phyloP scores from a whole-genome alignment of 2,888 invertebrate genomes.

The Cyrtodaria siliqua region DNA sequence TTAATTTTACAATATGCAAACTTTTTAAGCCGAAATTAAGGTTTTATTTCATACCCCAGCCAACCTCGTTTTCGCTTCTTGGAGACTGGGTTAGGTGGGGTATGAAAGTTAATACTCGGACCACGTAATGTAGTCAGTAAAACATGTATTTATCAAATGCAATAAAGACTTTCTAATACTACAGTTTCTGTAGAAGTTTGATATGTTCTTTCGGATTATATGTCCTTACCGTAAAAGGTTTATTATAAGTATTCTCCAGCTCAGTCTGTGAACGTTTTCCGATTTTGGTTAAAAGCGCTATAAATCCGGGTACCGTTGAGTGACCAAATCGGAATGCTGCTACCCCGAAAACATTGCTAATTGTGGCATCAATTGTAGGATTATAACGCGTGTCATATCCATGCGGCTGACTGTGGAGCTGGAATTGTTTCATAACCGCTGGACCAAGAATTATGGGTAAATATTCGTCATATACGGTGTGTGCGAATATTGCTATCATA shows the following conservation, averaged over 20 bases:
- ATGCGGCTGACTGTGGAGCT: slow-evolving; percentile 89
- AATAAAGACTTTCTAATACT: no score
- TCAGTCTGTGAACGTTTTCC: background rate
- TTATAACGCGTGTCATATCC: slow-evolving; percentile 94
- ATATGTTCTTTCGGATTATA: no score
- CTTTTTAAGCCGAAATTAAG: no score
- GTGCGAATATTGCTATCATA: slow-evolving; percentile 90
- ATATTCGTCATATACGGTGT: slow-evolving; percentile 85
- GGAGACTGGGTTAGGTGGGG: no score
- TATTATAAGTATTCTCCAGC: slow-evolving; percentile 11
- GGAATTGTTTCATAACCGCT: slow-evolving; percentile 21
- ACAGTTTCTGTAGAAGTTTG: no score
- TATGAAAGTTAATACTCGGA: no score
- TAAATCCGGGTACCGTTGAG: slow-evolving; percentile 86
- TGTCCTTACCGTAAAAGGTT: background rate
- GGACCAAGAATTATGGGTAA: slow-evolving; percentile 89
- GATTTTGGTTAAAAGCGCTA: background rate
- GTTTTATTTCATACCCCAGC: no score
- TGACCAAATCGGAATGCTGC: slow-evolving; percentile 98
- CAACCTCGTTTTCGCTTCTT: no score
- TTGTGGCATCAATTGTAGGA: slow-evolving; percentile 91
- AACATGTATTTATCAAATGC: no score
- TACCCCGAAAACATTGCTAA: slow-evolving; percentile 95
- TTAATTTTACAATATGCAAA: no score
- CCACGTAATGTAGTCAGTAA: no score